Evolutionary conservation across 2,113 vertebrate genomes (phyloP), one percentile per base, ranked within the genome.

Genomic region (Otocyon megalotis): DNA sequence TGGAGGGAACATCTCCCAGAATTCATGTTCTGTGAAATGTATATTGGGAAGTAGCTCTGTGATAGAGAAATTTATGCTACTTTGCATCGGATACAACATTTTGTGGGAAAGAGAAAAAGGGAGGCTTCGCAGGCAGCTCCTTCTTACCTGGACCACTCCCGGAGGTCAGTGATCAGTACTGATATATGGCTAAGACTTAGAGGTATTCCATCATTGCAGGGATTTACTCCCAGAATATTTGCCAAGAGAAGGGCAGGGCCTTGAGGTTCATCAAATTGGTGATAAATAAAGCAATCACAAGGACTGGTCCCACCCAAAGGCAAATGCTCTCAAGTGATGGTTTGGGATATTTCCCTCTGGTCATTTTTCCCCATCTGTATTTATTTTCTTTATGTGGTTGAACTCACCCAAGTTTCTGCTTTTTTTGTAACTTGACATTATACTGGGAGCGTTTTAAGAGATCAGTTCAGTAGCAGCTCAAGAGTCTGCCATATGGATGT

Each of bases 1-100:
- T 20, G 50, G 77, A 37, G 50, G 26, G 6, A 67, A 2, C 65
- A 20, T 28, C 50, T 72, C 60, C 60, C 16, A 3, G 54, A n/a
- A n/a, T 65, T 26, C 8, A 0, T 1, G 1, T 9, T 20, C 74
- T n/a, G 2, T 22, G n/a, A 28, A 3, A 4, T 28, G 30, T 0
- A 6, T 56, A 71, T 65, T 28, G 82, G 77, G 67, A 67, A 53
- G 30, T 13, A 37, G 48, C 14, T 0, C 32, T 11, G 1, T 13
- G 8, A 54, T 32, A 28, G 8, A 28, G 15, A 5, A 54, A 50
- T 3, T 43, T 19, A 15, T 4, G 37, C 2, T 6, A 9, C 22
- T 60, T 5, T 35, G 56, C 16, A 19, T 26, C 24, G 3, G 12
- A 4, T 20, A 9, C 2, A 9, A 5, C 24, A 11, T 58, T 82